Evolutionary conservation across 2,888 invertebrate species (phyloP), one percentile per base, ranked within the genome.

Genomic region (Uloborus plumipes): DNA sequence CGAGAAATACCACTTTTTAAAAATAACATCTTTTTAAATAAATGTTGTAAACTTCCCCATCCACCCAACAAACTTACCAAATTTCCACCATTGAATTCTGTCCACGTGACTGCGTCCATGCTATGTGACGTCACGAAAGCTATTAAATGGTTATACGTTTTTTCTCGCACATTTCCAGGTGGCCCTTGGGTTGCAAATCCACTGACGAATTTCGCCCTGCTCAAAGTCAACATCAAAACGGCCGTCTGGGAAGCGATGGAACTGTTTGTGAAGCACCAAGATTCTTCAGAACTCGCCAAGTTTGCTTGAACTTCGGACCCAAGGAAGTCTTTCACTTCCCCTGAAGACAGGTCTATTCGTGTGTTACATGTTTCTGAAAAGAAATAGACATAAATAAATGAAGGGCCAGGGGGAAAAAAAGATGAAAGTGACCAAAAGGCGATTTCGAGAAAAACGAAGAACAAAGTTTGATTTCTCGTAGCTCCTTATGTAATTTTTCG

Each of bases 181-280:
- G 84, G 80, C 0, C 84, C 84, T 55, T 84, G 84, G 0, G 76
- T 59, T 11, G 72, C 79, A 15, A 84, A 55, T 1, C 84, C 84
- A 26, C 67, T 67, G 15, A 80, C 72, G 18, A 84, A 80, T 6
- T n/a, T 26, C 14, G 47, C 14, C 18, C 22, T 16, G 1, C 22
- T 20, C 11, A 84, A 31, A 16, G 76, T 72, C 4, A 84, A 18
- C 4, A 58, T 58, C 20, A 84, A 16, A 14, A 70, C 20, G 11
- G 80, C 79, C 11, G 39, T 50, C 1, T 71, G 61, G 0, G 72
- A 47, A 2, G 71, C n/a, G 2, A 84, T 66, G 11, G 76, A 69
- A 2, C 31, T 62, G 14, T 75, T 80, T 14, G 9, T 61, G 64
- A 80, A 75, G 55, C 84, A 84, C 84, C 84, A 84, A 1, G 84